phyloP scores from a whole-genome alignment of 1,140 invertebrate genomes.

The Drosophila kanapiae region DNA sequence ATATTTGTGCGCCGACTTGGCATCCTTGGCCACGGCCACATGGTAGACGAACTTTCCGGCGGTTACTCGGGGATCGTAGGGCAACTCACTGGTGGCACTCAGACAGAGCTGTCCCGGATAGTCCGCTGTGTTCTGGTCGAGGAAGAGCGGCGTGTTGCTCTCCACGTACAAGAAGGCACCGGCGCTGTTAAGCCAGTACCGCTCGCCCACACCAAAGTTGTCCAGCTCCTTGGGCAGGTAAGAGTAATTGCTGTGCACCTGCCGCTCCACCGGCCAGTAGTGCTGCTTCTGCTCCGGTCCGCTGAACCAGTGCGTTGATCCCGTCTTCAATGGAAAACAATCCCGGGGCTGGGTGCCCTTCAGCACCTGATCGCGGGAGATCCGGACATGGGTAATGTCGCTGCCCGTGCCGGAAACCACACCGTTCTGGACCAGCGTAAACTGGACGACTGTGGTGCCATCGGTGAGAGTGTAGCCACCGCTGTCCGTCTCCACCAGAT shows the following conservation, averaged over 20 bases:
- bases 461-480: conserved; percentile 58
- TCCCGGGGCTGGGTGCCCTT: conserved; percentile 67
- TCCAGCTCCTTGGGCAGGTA: conserved; percentile 88
- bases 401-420: conserved; percentile 37
- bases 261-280: conserved; percentile 89
- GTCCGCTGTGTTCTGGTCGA: conserved; percentile 88
- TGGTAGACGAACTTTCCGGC: conserved; percentile 87
- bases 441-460: conserved; percentile 61
- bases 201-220: conserved; percentile 89
- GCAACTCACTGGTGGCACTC: conserved; percentile 86
- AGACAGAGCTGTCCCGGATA: conserved; percentile 88
- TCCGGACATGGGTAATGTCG: conserved; percentile 66
- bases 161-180: conserved; percentile 89
- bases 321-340: conserved; percentile 64
- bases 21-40: conserved; percentile 87
- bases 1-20: conserved; percentile 87
- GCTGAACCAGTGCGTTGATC: conserved; percentile 87
- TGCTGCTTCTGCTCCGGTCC: conserved; percentile 88
- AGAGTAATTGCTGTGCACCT: conserved; percentile 87
- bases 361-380: conserved; percentile 64
- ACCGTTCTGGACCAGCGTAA: conserved; percentile 53
- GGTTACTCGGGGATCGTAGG: conserved; percentile 85
- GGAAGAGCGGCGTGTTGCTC: conserved; percentile 89
- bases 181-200: conserved; percentile 91
- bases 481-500: conserved; percentile 46